Base-by-base conservation (phyloP, 2,888 invertebrate species). In the Melikaiella ostensackeni region DNA sequence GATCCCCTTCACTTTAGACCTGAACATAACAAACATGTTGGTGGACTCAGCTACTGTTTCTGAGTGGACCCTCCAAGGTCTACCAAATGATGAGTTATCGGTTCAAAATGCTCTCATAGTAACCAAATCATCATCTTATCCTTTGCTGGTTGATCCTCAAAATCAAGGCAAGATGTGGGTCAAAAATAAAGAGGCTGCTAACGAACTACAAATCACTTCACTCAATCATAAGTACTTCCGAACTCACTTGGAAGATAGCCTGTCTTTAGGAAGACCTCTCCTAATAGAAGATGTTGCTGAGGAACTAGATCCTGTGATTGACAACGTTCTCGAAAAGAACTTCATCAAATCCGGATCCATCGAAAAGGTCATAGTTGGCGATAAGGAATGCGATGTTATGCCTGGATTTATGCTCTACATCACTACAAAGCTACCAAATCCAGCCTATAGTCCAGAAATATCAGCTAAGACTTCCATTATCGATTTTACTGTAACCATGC, bases 131-230 rank as follows among this genome's bases (percentile, higher is more conserved):
- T 95, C 98, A 81, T 97, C 98, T 1, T 99, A 97, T 92, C 98
- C 99, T 0, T 93, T 99, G 42, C 92, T 99, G 33, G 96, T 99
- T 9, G 99, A 99, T 92, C 99, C 99, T 0, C 99, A 99, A 92
- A 98, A 96, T 85, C 99, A 99, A 92, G 99, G 98, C 19, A 99
- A 98, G 91, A 95, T 97, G 92, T 99, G 99, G 99, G 98, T 99
- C 75, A 98, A 98, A 91, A 97, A 97, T 88, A 98, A 97, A 90
- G 98, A 99, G 91, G 94, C 94, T 33, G 92, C 95, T 59, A 98
- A 98, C 90, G 98, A 98, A 87, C 92, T 99, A 50, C 97, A 98
- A 93, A 96, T 98, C 21, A 98, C 98, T 0, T 97, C 98, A 0
- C 92, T 99, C 75, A 98, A 98, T 92, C 98, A 99, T 91, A 99